Evolutionary conservation across 2,888 invertebrate species (phyloP), one percentile per base, ranked within the genome.

Genomic region (Diarsia mendica): DNA sequence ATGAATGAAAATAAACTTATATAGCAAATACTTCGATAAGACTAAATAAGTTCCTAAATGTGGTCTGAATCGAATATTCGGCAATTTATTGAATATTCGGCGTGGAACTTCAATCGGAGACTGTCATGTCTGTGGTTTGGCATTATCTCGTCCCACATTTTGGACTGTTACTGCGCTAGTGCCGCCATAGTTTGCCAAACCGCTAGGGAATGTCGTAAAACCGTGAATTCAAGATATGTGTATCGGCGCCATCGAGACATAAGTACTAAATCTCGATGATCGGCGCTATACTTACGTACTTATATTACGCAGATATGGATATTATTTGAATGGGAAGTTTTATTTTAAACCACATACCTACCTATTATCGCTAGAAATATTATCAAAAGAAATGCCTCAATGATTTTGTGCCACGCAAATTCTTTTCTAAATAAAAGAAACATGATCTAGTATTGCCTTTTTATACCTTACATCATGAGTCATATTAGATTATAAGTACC

Each of bases 391-490:
- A 69, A 63, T 33, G 20, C 15, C 18, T 8, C n/a, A n/a, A 23
- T 1, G 11, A 48, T 33, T 6, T 11, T 18, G 18, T 46, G 10
- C 51, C 10, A 39, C 5, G 5, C 13, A n/a, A 10, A 18, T 18
- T 11, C 18, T n/a, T 58, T 60, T 6, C 20, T 2, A 48, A 39
- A n/a, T 72, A 72, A 46, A 33, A 28, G 4, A 23, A 33, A 44
- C 44, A 20, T 20, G 13, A 61, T 53, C 28, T n/a, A 9, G 61
- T 49, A 10, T 48, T 48, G 44, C 48, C 60, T 23, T 80, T 60
- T 46, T 66, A 78, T 73, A 79, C 4, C 28, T 18, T 13, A 49
- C 20, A 33, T 8, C 13, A 39, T 79, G 51, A 70, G 20, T 64
- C 33, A 48, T 48, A 39, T 11, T n/a, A 28, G 20, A 33, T 20